Conservation (phyloP, 2,888 invertebrate species). For the Tinea trinotella region DNA sequence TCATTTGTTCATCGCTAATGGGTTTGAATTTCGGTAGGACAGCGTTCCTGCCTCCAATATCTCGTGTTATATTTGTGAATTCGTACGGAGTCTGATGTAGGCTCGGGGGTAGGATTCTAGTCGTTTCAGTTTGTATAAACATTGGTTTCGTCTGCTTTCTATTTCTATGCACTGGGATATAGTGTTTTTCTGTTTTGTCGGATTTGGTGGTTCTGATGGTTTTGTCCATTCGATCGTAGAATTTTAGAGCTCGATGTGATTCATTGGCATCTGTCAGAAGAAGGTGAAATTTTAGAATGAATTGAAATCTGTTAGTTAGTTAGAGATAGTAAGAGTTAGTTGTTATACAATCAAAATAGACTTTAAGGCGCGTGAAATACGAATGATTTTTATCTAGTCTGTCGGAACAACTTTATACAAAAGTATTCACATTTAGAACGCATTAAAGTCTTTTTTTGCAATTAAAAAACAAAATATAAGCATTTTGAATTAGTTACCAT, state of each 20-base stretch:
- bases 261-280: constrained; percentile 60
- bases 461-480: too few species aligned
- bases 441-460: too few species aligned
- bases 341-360: too few species aligned
- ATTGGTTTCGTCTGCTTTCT: constrained; percentile 43
- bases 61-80: constrained; percentile 35
- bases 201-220: too few species aligned
- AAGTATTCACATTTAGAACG: too few species aligned
- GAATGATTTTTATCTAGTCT: too few species aligned
- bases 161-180: constrained; percentile 26
- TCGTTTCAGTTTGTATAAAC: constrained; percentile 51
- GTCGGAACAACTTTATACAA: too few species aligned
- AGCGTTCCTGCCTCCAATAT: constrained; percentile 28
- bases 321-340: too few species aligned
- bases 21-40: constrained; percentile 56
- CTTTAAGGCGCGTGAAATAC: too few species aligned
- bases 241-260: constrained; percentile 56
- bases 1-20: constrained; percentile 58
- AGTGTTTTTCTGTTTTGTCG: not conserved
- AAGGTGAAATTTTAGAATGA: constrained; percentile 9
- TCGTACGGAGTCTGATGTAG: constrained; percentile 36
- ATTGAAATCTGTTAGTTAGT: not conserved
- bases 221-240: constrained; percentile 30
- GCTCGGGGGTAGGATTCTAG: constrained; percentile 22
- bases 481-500: too few species aligned